Base-by-base conservation (phyloP, 1,140 invertebrate species). In the Megathymus violae region DNA sequence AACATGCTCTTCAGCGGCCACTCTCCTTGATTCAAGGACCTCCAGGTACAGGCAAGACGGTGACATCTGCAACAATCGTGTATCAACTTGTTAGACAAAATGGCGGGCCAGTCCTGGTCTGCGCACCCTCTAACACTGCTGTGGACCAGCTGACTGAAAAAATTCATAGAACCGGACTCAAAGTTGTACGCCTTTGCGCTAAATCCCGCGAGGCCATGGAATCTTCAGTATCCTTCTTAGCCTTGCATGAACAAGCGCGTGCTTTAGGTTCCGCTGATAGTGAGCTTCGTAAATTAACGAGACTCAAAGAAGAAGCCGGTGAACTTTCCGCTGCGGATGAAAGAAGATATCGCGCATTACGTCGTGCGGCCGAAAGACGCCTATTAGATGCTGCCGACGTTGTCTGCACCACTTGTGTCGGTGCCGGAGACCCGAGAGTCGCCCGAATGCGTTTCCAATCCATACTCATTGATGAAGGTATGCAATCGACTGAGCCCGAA, bases 61-160 rank as follows among this genome's bases (percentile, higher is more conserved):
- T 99, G 0, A 99, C 99, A 1, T 99, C 99, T 4, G 99, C 99
- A 0, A 99, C 99, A 0, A 98, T 99, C 75, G 99, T 99, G 0
- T 99, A 99, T 84, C 99, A 99, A 87, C 92, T 99, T 25, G 98
- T 98, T 0, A 97, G 98, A 85, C 97, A 99, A 80, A 97, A 95
- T 69, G 96, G 95, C 4, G 97, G 98, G 1, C 97, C 98, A 0
- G 98, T 99, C 0, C 90, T 99, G 0, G 99, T 99, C 0, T 99
- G 99, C 91, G 99, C 99, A 1, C 99, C 99, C 0, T 99, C 97
- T 13, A 99, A 99, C 82, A 99, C 99, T 6, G 99, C 99, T 40
- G 99, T 99, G 0, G 99, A 99, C 91, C 99, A 99, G 80, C 92
- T 99, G 1, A 99, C 99, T 0, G 98, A 99, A 89, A 99, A 99